Evolutionary conservation across 2,888 invertebrate genomes (phyloP), one percentile per base, ranked within the genome.

Genomic region (Bombyx huttoni): DNA sequence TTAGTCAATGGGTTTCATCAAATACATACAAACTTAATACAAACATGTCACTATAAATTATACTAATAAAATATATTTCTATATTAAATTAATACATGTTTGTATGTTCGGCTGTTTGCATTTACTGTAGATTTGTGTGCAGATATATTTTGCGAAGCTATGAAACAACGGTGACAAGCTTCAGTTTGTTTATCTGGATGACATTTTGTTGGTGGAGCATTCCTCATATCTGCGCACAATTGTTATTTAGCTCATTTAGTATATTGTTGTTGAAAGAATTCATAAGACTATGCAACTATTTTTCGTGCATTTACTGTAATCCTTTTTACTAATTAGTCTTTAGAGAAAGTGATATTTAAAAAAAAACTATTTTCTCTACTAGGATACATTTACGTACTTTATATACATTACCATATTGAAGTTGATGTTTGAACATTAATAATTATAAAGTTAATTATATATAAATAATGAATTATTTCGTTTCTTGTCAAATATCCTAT

Each of bases 231-330:
- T 67, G 78, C 78, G 76, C 73, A 64, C 73, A 65, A 67, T 60
- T 61, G 66, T 77, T 75, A 70, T 78, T 76, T 71, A 76, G 72
- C 67, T 75, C 72, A 72, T 68, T 59, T 70, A 71, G 59, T 70
- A 69, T 69, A 76, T 70, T 74, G 73, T 80, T 81, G 75, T 82
- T 79, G 77, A 62, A 67, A 67, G 58, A 75, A 76, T 70, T 73
- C 67, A 70, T 78, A 75, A 85, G 79, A 84, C 81, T 84, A 81
- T 78, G 70, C 76, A 70, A 82, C 85, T 88, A 88, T 88, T 87
- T 88, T 88, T 87, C 80, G 87, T 81, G 84, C 79, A 85, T 88
- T 86, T 88, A 88, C 87, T 88, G 85, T 85, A 87, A 84, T 78
- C 77, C 78, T 80, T 84, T 83, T 78, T 81, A 86, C 75, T 77